Evolutionary conservation across 2,888 invertebrate genomes (phyloP).

Genomic region (Minunthozetes semirufus): DNA sequence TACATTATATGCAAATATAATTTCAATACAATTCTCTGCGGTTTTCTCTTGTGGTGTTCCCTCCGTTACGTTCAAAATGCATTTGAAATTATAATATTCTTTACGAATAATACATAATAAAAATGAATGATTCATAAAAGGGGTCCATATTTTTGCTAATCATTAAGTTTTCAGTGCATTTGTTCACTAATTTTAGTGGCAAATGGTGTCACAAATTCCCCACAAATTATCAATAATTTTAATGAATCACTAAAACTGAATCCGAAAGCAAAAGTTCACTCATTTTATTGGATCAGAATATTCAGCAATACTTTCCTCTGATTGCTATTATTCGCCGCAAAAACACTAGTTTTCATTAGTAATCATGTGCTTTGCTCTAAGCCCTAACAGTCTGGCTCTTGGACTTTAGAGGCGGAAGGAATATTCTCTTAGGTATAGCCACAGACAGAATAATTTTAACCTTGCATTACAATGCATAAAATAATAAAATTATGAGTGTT

Average conservation of each 20-base stretch:
- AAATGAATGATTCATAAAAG: background rate
- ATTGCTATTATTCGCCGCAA: background rate
- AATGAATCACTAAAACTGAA: background rate
- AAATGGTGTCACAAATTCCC: background rate
- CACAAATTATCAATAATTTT: background rate
- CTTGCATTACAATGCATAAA: background rate
- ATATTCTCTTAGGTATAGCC: too few relatives aligned
- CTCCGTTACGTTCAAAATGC: too few relatives aligned
- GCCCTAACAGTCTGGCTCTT: too few relatives aligned
- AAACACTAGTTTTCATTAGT: background rate
- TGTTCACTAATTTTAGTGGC: background rate
- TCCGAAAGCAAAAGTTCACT: too few relatives aligned
- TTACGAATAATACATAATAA: background rate
- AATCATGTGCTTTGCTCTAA: background rate
- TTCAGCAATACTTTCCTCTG: background rate
- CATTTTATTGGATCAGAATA: too few relatives aligned
- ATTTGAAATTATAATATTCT: background rate
- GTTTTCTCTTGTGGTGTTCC: background rate
- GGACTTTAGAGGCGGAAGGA: too few relatives aligned
- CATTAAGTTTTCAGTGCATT: background rate
- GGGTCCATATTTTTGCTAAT: background rate
- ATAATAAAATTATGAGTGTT: background rate
- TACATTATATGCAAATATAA: background rate
- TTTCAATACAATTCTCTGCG: background rate
- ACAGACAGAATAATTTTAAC: too few relatives aligned